Conservation (phyloP, 1,140 invertebrate species). For the Drosophila willistoni region DNA sequence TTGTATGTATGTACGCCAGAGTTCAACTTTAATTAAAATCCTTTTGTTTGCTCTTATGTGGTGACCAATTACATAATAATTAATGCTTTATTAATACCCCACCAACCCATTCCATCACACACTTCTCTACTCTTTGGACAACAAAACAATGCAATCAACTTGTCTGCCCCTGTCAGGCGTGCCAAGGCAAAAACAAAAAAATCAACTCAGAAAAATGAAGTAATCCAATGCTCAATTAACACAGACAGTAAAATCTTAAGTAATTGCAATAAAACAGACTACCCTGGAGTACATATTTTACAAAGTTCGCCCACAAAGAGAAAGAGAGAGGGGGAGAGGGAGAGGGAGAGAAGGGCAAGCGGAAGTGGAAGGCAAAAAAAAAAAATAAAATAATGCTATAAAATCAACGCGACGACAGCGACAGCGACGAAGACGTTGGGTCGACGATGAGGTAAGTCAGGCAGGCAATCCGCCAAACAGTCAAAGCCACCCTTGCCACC, state of each 20-base stretch:
- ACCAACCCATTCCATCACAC: not conserved
- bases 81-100: conserved; percentile 71
- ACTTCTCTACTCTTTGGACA: not conserved
- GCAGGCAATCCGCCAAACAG: conserved; percentile 33
- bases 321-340: too few relatives aligned
- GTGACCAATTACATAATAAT: conserved; percentile 76
- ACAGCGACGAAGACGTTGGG: conserved; percentile 20
- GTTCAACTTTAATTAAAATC: conserved; percentile 74
- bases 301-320: conserved; percentile 46
- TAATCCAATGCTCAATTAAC: conserved; percentile 78
- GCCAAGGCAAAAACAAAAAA: not conserved
- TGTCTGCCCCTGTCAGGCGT: conserved; percentile 15
- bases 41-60: conserved; percentile 57
- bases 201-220: conserved; percentile 46
- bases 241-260: conserved; percentile 76
- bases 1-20: not conserved
- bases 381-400: conserved; percentile 67
- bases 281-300: conserved; percentile 78
- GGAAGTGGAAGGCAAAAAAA: conserved; percentile 29
- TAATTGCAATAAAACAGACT: conserved; percentile 80
- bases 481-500: conserved; percentile 18
- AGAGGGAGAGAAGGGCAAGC: not conserved
- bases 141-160: conserved; percentile 65
- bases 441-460: conserved; percentile 67
- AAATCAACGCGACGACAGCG: conserved; percentile 69